Percentiles rank a stretch among this genome's conserved stretches.
Conservation (phyloP, 1,140 invertebrate genomes). For the Procambarus virginalis region DNA sequence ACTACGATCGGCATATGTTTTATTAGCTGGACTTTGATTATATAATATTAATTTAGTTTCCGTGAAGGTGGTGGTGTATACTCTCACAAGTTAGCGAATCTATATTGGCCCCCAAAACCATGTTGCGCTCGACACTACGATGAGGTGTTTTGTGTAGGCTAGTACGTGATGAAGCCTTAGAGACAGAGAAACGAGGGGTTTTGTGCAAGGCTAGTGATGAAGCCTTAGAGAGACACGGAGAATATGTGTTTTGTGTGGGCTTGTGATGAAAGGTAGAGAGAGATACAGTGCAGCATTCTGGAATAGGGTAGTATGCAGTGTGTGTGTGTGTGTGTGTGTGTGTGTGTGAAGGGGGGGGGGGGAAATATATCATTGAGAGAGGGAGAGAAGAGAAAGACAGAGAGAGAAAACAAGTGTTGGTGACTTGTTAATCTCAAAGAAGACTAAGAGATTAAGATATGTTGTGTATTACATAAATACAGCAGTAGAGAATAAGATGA, state of each 20-base stretch:
- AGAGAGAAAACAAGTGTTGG: too few relatives aligned
- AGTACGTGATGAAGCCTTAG: not conserved
- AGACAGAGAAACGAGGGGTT: not conserved
- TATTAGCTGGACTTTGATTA: not conserved
- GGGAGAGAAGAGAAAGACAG: too few relatives aligned
- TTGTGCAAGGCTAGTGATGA: too few relatives aligned
- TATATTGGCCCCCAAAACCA: not conserved
- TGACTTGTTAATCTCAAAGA: not conserved
- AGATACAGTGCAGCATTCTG: too few relatives aligned
- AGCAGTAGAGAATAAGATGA: not conserved
- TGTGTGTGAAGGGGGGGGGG: too few relatives aligned
- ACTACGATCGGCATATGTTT: not conserved
- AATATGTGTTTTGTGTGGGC: too few relatives aligned
- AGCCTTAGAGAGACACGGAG: too few relatives aligned
- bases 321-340: too few relatives aligned
- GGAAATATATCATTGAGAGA: too few relatives aligned
- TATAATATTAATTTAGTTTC: not conserved
- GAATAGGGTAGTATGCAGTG: too few relatives aligned
- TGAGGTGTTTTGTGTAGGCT: slow-evolving; percentile 9
- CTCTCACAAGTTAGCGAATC: not conserved
- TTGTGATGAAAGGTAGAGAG: too few relatives aligned
- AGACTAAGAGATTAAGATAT: not conserved
- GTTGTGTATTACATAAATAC: not conserved
- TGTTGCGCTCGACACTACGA: not conserved
- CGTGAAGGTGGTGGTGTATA: not conserved